Evolutionary conservation across 2,797 vertebrate genomes (phyloP).

Genomic region (Neopelma chrysocephalum): DNA sequence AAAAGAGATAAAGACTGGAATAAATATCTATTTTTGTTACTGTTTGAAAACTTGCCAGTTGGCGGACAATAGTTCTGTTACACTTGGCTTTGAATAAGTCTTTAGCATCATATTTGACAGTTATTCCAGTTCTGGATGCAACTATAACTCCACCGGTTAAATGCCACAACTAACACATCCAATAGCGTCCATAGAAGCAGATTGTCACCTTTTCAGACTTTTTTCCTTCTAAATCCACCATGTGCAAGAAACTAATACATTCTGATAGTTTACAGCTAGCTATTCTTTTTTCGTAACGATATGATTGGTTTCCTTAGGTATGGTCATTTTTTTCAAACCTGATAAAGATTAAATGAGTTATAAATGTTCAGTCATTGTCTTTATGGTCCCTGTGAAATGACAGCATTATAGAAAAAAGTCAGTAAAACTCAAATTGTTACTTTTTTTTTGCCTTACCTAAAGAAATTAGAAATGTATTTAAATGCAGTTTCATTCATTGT

Average conservation of each 20-base stretch:
- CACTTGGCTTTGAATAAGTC: neutral
- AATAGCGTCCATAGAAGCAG: neutral
- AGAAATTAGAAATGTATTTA: neutral
- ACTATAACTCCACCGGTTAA: neutral
- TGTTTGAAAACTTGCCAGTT: slow-evolving; percentile 23
- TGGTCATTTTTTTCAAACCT: neutral
- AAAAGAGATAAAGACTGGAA: neutral
- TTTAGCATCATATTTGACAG: neutral
- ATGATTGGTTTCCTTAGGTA: neutral
- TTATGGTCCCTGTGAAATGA: neutral
- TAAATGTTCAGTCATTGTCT: neutral
- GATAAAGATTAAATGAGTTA: neutral
- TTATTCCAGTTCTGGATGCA: neutral
- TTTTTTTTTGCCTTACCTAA: neutral
- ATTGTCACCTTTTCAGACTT: neutral
- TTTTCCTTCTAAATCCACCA: neutral
- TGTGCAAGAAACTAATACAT: neutral
- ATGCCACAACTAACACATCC: neutral
- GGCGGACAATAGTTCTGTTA: neutral
- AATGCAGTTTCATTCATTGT: neutral
- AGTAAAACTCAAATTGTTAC: neutral
- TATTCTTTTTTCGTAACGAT: neutral
- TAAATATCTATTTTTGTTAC: neutral
- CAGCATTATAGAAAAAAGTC: neutral
- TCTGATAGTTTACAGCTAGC: neutral